Evolutionary conservation across 2,888 invertebrate species (phyloP), one percentile per base, ranked within the genome.

Genomic region (Tetropium fuscum): DNA sequence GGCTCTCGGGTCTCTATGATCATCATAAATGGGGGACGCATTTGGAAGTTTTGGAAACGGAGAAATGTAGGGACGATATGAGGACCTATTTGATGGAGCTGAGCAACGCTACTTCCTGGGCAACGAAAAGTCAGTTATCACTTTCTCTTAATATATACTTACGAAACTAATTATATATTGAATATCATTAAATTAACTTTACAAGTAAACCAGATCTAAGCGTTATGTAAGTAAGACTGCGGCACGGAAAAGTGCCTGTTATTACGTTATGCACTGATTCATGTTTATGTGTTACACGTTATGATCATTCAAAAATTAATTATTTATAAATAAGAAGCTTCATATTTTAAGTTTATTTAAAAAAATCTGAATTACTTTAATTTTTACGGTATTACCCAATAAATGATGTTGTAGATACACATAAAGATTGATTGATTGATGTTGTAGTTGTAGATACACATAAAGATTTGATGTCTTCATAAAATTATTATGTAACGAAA

Each of bases 121-220:
- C 93, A 6, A 88, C 90, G 25, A 90, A 88, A 84, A 90, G 93
- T 93, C 78, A 89, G 90, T 88, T 68, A 44, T 41, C 43, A 44
- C 56, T 49, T 49, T 56, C 49, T 49, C 41, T 63, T 53, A 25
- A 27, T 27, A 40, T 25, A 51, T 40, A 13, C 38, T 59, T 59
- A 59, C 16, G 53, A 54, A 54, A 55, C 18, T 40, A 57, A 51
- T 41, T 51, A 43, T 18, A 40, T 19, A 57, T 25, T 18, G 8
- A 13, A 13, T 27, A 7, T 6, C 22, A 36, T 22, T n/a, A n/a
- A 20, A 48, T 48, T 48, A 36, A 20, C 19, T 11, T 40, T 18
- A n/a, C 18, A 20, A 51, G 34, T 51, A 51, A 51, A 51, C 16
- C 40, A 40, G 51, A 51, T 40, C 51, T 18, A 18, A 16, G 7